These are phyloP conservation scores for Melieria picta DNA, from an alignment of 2,888 invertebrate species.

Conservation along the genomic window DNA sequence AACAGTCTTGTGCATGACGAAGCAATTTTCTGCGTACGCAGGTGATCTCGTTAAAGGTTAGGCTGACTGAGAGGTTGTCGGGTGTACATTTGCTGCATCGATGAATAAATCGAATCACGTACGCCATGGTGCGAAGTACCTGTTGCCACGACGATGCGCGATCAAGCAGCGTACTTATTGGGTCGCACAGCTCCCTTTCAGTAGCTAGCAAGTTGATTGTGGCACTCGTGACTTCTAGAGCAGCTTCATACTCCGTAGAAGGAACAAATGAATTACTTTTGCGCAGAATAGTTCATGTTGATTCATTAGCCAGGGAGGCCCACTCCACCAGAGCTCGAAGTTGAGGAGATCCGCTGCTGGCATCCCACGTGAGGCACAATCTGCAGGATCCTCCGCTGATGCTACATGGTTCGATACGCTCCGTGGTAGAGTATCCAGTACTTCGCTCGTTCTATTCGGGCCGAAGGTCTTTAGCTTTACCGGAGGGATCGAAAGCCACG, in stretches of 20 bases:
- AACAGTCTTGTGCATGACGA: slow-evolving; percentile 20
- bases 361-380: too few species aligned
- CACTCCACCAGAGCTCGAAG: slow-evolving; percentile 24
- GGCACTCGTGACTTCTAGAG: slow-evolving; percentile 1
- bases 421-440: too few species aligned
- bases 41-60: slow-evolving; percentile 24
- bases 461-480: too few species aligned
- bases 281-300: slow-evolving; percentile 11
- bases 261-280: background rate
- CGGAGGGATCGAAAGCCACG: slow-evolving; percentile 19
- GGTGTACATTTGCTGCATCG: background rate
- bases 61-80: background rate
- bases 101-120: slow-evolving; percentile 33
- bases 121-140: slow-evolving; percentile 24
- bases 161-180: slow-evolving; percentile 1
- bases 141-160: slow-evolving; percentile 16
- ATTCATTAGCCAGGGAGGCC: slow-evolving; percentile 15
- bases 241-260: background rate
- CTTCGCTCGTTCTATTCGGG: too few species aligned
- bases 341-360: slow-evolving; percentile 8
- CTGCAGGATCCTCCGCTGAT: too few species aligned
- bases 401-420: too few species aligned
- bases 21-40: slow-evolving; percentile 4
- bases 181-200: background rate
- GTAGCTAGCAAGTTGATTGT: background rate